Percentiles rank a stretch among this genome's conserved stretches.
phyloP scores from a whole-genome alignment of 2,888 invertebrate genomes.

The Timema cristinae region DNA sequence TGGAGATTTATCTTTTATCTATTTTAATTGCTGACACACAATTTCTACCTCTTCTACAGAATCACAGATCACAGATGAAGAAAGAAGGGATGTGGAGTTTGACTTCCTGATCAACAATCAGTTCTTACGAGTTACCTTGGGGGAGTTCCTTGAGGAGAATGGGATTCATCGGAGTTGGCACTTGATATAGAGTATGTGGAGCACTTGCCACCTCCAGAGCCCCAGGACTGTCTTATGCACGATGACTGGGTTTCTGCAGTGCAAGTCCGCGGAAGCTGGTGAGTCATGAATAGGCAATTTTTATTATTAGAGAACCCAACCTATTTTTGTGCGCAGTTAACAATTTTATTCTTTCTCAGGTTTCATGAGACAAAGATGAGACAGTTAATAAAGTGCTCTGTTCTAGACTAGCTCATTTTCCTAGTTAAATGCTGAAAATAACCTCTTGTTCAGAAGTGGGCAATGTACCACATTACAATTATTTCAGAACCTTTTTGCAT shows the following conservation, averaged over 20 bases:
- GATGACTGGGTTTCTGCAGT: constrained; percentile 98
- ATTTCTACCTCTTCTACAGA: neutral
- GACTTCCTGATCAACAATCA: constrained; percentile 87
- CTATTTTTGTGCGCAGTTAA: too few species aligned
- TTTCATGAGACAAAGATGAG: too few species aligned
- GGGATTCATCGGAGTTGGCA: constrained; percentile 77
- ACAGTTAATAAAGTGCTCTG: too few species aligned
- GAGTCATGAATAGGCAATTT: constrained; percentile 27
- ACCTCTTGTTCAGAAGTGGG: too few species aligned
- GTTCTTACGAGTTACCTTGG: constrained; percentile 65
- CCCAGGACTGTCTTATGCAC: constrained; percentile 87
- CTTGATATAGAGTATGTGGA: constrained; percentile 90
- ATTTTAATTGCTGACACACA: too few species aligned
- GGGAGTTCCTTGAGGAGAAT: constrained; percentile 72
- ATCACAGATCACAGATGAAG: constrained; percentile 28
- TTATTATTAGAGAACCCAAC: too few species aligned
- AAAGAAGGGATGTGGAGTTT: constrained; percentile 59
- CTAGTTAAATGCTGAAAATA: too few species aligned
- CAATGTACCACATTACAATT: too few species aligned
- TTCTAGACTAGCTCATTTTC: too few species aligned
- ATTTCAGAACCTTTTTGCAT: neutral
- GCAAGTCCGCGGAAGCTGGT: constrained; percentile 66
- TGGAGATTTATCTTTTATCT: too few species aligned
- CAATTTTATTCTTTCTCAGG: too few species aligned
- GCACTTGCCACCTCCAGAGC: constrained; percentile 85